Percentiles rank a stretch among this genome's conserved stretches.
phyloP scores from a whole-genome alignment of 2,797 vertebrate species.

The Gambelia wislizenii region DNA sequence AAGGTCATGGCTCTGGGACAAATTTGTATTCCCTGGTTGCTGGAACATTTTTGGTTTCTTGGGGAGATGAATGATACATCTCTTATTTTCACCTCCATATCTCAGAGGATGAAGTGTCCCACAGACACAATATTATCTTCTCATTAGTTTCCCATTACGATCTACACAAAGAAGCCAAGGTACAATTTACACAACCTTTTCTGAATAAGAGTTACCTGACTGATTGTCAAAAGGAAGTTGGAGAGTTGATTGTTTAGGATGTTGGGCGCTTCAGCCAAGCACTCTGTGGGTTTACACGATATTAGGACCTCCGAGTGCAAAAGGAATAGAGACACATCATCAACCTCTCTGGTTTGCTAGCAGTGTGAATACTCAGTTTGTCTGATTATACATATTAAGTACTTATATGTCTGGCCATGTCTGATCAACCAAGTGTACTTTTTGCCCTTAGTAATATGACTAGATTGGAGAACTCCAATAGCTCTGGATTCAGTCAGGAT shows the following conservation, averaged over 20 bases:
- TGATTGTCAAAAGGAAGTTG: neutral
- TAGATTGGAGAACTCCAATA: neutral
- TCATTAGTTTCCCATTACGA: neutral
- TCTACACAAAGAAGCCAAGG: neutral
- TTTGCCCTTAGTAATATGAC: neutral
- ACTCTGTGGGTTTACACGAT: neutral
- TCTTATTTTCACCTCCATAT: neutral
- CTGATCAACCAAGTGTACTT: neutral
- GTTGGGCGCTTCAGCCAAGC: neutral
- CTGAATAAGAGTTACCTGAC: neutral
- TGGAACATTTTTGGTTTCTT: neutral
- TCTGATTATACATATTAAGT: too few relatives aligned
- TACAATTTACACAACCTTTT: neutral
- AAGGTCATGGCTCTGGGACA: neutral
- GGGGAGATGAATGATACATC: neutral
- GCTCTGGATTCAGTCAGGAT: neutral
- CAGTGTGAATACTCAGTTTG: neutral
- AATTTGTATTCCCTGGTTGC: too few relatives aligned
- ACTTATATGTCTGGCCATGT: neutral
- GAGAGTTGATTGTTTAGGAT: neutral
- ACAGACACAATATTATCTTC: neutral
- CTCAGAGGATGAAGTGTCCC: neutral
- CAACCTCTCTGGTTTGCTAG: neutral
- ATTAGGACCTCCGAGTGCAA: neutral
- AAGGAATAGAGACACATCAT: neutral